phyloP scores from a whole-genome alignment of 1,140 invertebrate genomes.

The Frieseomelitta varia region DNA sequence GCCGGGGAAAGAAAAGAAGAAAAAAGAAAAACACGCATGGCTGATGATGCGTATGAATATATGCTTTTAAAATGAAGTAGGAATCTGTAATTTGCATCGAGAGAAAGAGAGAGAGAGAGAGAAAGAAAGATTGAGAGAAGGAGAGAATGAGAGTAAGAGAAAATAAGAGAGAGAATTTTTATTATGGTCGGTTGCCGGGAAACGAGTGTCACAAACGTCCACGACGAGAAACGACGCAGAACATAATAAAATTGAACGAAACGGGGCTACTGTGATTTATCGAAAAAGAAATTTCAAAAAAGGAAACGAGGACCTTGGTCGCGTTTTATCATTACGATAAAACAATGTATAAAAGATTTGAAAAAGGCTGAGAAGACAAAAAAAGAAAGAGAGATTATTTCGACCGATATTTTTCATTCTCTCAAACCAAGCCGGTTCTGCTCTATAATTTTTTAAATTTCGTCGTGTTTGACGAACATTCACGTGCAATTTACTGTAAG shows the following conservation, averaged over 20 bases:
- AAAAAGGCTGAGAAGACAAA: neutral
- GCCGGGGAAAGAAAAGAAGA: neutral
- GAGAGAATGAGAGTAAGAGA: neutral
- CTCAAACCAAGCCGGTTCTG: constrained; percentile 4
- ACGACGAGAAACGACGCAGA: constrained; percentile 51
- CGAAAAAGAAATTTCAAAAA: neutral
- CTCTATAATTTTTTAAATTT: constrained; percentile 41
- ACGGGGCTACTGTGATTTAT: constrained; percentile 25
- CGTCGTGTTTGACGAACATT: constrained; percentile 14
- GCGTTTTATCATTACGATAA: too few relatives aligned
- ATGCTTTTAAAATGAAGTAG: constrained; percentile 61
- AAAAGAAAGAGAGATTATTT: constrained; percentile 16
- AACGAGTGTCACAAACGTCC: constrained; percentile 54
- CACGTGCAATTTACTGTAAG: constrained; percentile 29
- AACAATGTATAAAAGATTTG: neutral
- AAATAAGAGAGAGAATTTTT: constrained; percentile 24
- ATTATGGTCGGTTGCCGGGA: constrained; percentile 42
- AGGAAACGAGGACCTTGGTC: neutral
- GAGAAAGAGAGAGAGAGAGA: constrained; percentile 7
- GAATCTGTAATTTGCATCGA: constrained; percentile 54
- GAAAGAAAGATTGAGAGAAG: too few relatives aligned
- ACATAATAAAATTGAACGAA: neutral
- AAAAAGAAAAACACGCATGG: neutral
- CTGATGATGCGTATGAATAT: constrained; percentile 42
- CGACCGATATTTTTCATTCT: constrained; percentile 10